Evolutionary conservation across 2,113 vertebrate species (phyloP), one percentile per base, ranked within the genome.

Genomic region (Henicopernis longicauda): DNA sequence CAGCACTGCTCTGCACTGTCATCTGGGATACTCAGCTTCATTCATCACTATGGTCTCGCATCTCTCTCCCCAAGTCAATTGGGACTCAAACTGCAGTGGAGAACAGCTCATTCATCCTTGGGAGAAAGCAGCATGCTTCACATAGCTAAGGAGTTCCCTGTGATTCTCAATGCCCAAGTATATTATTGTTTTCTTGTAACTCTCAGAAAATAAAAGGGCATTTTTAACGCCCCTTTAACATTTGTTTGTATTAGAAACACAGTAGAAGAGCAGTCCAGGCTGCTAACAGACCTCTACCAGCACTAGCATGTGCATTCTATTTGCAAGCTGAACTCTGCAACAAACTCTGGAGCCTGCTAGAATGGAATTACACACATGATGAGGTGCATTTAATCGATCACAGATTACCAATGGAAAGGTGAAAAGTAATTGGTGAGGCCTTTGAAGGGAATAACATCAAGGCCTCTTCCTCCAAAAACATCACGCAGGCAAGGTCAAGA

Each of bases 21-120:
- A 96, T 45, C 58, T 71, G 83, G 87, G 85, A 86, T 38, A 58
- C 77, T 52, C 66, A 2, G 42, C 45, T 96, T 82, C 95, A 96
- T 97, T 86, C 94, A 97, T 97, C 96, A 97, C 27, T 21, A 54
- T n/a, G 45, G 77, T 42, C 82, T 94, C 81, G 76, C 5, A 0
- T 66, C 93, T 90, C 89, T 85, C 87, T 92, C 40, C 70, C 66
- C 70, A 93, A 66, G 93, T 69, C 66, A 49, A 65, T 5, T 61
- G 93, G 82, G 77, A 87, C 93, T 89, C 1, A 1, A 85, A 84
- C 65, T 58, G 76, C 79, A 45, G 73, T 34, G 50, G 47, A 86
- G 91, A 95, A 89, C 89, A 96, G 92, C 91, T 97, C 95, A 96
- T 91, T 95, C 95, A 97, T 88, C 70, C 87, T 38, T 7, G 14